These are phyloP conservation scores for Erethizon dorsatum DNA, from an alignment of 2,797 vertebrate genomes.

Conservation along the genomic window DNA sequence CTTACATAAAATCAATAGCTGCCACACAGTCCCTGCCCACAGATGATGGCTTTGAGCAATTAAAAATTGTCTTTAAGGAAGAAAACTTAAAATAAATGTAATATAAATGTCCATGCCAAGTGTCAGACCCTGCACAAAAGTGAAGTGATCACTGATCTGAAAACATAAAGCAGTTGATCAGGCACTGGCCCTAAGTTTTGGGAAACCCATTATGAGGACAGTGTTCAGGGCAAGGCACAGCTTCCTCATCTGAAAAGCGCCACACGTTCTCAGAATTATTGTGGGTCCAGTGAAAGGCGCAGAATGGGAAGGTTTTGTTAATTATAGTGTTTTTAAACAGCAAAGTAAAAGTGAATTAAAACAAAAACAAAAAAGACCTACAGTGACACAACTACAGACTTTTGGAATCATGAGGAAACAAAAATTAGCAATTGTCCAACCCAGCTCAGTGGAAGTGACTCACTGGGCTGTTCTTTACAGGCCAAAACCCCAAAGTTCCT, in stretches of 20 bases:
- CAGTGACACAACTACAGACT: not conserved
- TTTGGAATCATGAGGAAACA: conserved; percentile 33
- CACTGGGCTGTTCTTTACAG: not conserved
- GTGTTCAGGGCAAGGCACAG: not conserved
- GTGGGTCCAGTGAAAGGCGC: not conserved
- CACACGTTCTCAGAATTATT: not conserved
- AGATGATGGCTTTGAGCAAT: not conserved
- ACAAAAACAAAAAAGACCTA: not conserved
- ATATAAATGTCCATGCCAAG: not conserved
- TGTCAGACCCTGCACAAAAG: not conserved
- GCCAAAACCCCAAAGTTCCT: not conserved
- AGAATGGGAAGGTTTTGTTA: not conserved
- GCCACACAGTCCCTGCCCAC: not conserved
- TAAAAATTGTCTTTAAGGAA: not conserved
- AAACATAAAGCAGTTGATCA: conserved; percentile 1
- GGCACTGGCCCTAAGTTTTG: not conserved
- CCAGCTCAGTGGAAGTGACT: conserved; percentile 45
- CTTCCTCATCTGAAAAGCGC: not conserved
- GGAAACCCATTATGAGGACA: not conserved
- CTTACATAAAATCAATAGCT: conserved; percentile 16
- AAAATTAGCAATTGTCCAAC: conserved; percentile 16
- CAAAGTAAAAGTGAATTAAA: not conserved
- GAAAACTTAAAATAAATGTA: not conserved
- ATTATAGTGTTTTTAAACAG: conserved; percentile 2
- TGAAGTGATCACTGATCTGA: not conserved